Evolutionary conservation across 1,140 invertebrate genomes (phyloP).

Genomic region (Drosophila nikananu): DNA sequence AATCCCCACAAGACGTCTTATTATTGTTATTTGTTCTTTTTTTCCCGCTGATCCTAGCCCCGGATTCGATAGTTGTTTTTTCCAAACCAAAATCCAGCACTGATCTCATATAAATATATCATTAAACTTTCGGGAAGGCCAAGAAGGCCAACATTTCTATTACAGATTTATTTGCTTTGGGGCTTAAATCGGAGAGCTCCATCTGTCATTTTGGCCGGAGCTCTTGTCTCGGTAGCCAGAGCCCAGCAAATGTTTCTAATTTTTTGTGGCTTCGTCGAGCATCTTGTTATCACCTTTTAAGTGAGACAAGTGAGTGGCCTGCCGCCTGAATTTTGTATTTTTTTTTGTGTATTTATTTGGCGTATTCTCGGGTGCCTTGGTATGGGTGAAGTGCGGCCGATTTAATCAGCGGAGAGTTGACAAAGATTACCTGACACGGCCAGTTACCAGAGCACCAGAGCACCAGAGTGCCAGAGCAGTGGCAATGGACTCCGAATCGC

Average conservation of each 20-base stretch:
- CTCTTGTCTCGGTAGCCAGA: constrained; percentile 28
- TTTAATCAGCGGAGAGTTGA: constrained; percentile 75
- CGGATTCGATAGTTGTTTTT: constrained; percentile 19
- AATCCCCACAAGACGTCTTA: constrained; percentile 24
- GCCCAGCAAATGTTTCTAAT: constrained; percentile 48
- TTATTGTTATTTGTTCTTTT: constrained; percentile 19
- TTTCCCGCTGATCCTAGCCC: background rate
- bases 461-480: constrained; percentile 1
- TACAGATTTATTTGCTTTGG: constrained; percentile 60
- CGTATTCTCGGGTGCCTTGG: constrained; percentile 14
- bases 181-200: constrained; percentile 13
- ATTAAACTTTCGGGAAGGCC: constrained; percentile 18
- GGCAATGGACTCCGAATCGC: constrained; percentile 38
- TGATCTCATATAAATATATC: constrained; percentile 32
- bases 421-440: constrained; percentile 81
- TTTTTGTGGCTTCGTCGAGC: constrained; percentile 54
- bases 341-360: constrained; percentile 1
- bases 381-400: constrained; percentile 51
- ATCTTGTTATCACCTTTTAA: constrained; percentile 83
- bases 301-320: constrained; percentile 77
- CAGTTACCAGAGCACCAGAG: constrained; percentile 64
- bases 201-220: constrained; percentile 33
- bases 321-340: constrained; percentile 30
- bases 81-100: constrained; percentile 5
- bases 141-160: constrained; percentile 42